Conservation (phyloP, 2,888 invertebrate species). For the Agonopterix arenella region DNA sequence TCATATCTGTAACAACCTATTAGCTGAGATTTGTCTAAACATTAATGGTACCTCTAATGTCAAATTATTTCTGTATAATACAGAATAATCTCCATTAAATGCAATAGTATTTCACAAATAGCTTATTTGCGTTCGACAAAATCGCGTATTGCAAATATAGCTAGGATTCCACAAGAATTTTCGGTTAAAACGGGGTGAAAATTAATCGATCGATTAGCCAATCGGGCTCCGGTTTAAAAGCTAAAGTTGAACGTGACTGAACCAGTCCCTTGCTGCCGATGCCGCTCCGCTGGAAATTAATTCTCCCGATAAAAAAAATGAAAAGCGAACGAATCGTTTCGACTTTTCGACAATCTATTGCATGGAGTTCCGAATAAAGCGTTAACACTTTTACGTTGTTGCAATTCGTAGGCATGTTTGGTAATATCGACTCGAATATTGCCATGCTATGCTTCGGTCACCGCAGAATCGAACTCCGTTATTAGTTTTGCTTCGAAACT, state of each 20-base stretch:
- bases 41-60: no score
- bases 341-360: constrained; percentile 49
- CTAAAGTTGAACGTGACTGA: constrained; percentile 64
- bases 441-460: constrained; percentile 23
- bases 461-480: constrained; percentile 10
- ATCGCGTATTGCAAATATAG: no score
- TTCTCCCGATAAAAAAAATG: constrained; percentile 45
- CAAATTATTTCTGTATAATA: no score
- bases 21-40: no score
- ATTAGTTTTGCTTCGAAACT: constrained; percentile 15
- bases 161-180: constrained; percentile 25
- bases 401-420: constrained; percentile 1
- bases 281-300: constrained; percentile 53
- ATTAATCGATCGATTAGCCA: constrained; percentile 72
- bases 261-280: constrained; percentile 39
- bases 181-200: constrained; percentile 62
- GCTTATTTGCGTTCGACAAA: no score
- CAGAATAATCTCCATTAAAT: no score
- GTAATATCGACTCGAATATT: constrained; percentile 18
- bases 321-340: constrained; percentile 23
- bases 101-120: no score
- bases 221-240: constrained; percentile 55
- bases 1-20: no score
- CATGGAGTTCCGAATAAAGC: constrained; percentile 25
- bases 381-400: constrained; percentile 5